phyloP scores from a whole-genome alignment of 2,888 invertebrate species.

The Pheosia gnoma region DNA sequence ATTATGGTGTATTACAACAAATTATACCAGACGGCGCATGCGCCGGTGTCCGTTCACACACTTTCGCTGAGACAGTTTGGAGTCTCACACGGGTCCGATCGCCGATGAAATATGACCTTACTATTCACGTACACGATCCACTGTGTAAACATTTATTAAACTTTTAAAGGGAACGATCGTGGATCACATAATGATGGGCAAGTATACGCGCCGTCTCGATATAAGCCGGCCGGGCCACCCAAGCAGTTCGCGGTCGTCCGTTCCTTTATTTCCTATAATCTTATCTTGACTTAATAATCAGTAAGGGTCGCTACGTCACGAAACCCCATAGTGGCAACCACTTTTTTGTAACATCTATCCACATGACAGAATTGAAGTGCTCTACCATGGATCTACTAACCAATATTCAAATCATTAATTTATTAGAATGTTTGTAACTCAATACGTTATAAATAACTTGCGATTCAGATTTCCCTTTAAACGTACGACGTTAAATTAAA shows the following conservation, averaged over 20 bases:
- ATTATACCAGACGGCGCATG: slow-evolving; percentile 63
- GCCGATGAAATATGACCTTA: slow-evolving; percentile 52
- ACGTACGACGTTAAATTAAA: neutral
- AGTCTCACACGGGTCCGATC: slow-evolving; percentile 48
- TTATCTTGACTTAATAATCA: slow-evolving; percentile 70
- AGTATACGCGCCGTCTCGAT: slow-evolving; percentile 46
- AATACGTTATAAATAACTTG: neutral
- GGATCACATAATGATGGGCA: slow-evolving; percentile 58
- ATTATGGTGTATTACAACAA: slow-evolving; percentile 71
- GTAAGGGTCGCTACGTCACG: slow-evolving; percentile 45
- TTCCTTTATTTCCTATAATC: slow-evolving; percentile 70
- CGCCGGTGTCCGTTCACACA: slow-evolving; percentile 63
- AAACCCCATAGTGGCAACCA: neutral
- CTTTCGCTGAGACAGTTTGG: slow-evolving; percentile 80
- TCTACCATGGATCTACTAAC: neutral
- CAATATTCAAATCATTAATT: neutral
- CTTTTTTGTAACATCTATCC: slow-evolving; percentile 2
- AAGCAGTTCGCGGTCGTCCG: slow-evolving; percentile 56
- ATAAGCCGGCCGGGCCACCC: slow-evolving; percentile 66
- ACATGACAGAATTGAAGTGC: neutral
- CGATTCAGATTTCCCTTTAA: neutral
- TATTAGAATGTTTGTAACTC: neutral
- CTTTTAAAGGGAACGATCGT: slow-evolving; percentile 29
- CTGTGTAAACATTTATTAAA: slow-evolving; percentile 24
- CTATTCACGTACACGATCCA: slow-evolving; percentile 24